phyloP scores from a whole-genome alignment of 1,140 invertebrate genomes.

The Drosophila malerkotliana region DNA sequence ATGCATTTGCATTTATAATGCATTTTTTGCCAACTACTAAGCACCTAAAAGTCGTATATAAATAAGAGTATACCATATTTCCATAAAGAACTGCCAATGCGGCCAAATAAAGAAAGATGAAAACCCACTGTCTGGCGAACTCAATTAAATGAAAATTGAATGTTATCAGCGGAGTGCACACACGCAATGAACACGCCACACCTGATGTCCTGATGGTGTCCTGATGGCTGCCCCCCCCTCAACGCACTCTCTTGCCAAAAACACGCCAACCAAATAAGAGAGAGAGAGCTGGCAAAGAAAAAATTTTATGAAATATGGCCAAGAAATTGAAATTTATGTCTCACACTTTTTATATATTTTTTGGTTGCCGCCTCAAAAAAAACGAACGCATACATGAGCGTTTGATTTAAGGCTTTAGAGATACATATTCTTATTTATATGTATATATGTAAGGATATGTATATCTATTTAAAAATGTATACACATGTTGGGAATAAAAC shows the following conservation, averaged over 20 bases:
- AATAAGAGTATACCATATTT: not conserved
- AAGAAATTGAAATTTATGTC: slow-evolving; percentile 39
- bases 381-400: not conserved
- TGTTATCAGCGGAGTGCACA: slow-evolving; percentile 28
- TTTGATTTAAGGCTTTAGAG: slow-evolving; percentile 15
- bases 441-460: not conserved
- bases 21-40: too few species aligned
- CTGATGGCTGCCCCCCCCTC: slow-evolving; percentile 2
- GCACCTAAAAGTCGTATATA: too few species aligned
- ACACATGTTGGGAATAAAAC: not conserved
- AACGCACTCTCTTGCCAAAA: not conserved
- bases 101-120: not conserved
- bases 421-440: not conserved
- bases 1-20: too few species aligned
- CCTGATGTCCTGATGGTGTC: slow-evolving; percentile 17
- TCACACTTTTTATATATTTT: slow-evolving; percentile 6
- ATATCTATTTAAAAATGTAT: not conserved
- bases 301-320: slow-evolving; percentile 25
- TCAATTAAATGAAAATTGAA: slow-evolving; percentile 38
- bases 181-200: slow-evolving; percentile 17
- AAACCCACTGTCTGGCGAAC: slow-evolving; percentile 17
- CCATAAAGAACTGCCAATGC: not conserved
- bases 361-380: not conserved
- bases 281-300: not conserved
- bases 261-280: not conserved